phyloP scores from a whole-genome alignment of 1,140 invertebrate genomes.

The Alviniconcha marisindica region DNA sequence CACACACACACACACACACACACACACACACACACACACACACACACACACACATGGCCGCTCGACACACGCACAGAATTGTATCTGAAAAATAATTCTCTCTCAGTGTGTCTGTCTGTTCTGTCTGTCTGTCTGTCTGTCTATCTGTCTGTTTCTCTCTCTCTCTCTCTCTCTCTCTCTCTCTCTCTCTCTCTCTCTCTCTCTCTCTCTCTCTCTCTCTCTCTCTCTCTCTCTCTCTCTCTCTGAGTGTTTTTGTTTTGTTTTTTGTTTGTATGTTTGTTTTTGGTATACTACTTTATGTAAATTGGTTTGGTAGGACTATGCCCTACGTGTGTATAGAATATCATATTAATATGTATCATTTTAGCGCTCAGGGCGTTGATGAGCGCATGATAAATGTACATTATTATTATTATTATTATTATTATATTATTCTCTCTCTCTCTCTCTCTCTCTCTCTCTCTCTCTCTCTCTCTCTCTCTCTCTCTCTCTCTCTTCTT shows the following conservation, averaged over 20 bases:
- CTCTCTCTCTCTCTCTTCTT: too few relatives aligned
- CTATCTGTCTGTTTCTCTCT: not conserved
- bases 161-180: not conserved
- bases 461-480: too few relatives aligned
- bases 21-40: too few relatives aligned
- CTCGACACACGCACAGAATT: not conserved
- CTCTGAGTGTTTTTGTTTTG: not conserved
- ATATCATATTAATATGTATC: too few relatives aligned
- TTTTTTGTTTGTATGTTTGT: not conserved
- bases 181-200: not conserved
- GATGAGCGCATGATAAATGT: too few relatives aligned
- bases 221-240: not conserved
- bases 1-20: too few relatives aligned
- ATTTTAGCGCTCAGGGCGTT: too few relatives aligned
- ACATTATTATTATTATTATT: not conserved
- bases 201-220: not conserved
- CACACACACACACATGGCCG: too few relatives aligned
- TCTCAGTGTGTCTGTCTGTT: not conserved
- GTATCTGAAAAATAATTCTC: not conserved
- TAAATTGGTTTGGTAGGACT: not conserved
- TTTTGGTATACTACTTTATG: not conserved
- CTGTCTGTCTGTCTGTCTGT: not conserved
- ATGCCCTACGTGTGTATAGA: not conserved
- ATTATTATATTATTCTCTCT: not conserved
- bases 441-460: not conserved